phyloP scores from a whole-genome alignment of 1,140 invertebrate genomes.

The Aphis gossypii region DNA sequence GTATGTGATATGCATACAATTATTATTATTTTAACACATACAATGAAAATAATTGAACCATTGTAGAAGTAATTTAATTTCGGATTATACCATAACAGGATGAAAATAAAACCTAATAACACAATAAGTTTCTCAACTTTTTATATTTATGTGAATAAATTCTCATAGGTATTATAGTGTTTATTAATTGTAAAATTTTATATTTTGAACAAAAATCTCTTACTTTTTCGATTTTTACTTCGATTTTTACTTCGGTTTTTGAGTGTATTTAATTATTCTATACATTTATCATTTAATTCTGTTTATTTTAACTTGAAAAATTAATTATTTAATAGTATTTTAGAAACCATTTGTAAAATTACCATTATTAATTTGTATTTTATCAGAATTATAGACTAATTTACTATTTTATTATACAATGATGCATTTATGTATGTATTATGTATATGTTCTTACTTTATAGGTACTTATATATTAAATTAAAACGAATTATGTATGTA shows the following conservation, averaged over 20 bases:
- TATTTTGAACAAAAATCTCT: not conserved
- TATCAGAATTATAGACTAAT: not conserved
- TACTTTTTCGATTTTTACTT: not conserved
- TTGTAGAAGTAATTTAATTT: slow-evolving; percentile 3
- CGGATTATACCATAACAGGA: not conserved
- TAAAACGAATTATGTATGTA: not conserved
- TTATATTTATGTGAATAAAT: not conserved
- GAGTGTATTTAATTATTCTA: not conserved
- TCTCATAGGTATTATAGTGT: not conserved
- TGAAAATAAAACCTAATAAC: not conserved
- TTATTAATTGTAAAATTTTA: not conserved
- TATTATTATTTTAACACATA: not conserved
- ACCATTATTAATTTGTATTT: not conserved
- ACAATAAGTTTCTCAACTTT: not conserved
- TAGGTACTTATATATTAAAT: not conserved
- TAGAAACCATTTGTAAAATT: not conserved
- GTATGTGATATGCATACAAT: not conserved
- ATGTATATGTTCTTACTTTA: not conserved
- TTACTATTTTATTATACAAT: too few species aligned
- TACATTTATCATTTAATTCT: not conserved
- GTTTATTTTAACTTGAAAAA: not conserved
- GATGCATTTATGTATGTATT: too few species aligned
- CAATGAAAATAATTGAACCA: not conserved
- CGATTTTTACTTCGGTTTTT: too few species aligned
- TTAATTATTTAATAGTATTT: not conserved